These are phyloP conservation scores for Scolopax rusticola DNA, from an alignment of 2,797 vertebrate genomes.

Conservation along the genomic window DNA sequence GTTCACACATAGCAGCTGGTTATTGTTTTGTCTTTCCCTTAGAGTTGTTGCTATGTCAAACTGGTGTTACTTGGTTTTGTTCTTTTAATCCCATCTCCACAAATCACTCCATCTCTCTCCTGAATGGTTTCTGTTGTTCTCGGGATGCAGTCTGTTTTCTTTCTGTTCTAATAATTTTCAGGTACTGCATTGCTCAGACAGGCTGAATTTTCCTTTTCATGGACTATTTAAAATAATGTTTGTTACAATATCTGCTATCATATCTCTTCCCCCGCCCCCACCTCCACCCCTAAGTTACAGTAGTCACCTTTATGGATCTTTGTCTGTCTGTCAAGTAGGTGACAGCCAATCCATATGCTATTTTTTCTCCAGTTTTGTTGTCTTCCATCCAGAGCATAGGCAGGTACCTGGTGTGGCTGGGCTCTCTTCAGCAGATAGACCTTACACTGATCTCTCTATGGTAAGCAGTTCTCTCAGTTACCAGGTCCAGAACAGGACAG, in stretches of 20 bases:
- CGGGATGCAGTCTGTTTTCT: background rate
- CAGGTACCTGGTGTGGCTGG: background rate
- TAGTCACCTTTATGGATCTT: background rate
- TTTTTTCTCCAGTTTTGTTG: background rate
- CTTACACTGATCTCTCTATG: background rate
- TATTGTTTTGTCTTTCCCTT: background rate
- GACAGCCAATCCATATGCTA: background rate
- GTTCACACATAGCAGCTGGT: background rate
- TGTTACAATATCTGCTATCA: background rate
- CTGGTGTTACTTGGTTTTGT: background rate
- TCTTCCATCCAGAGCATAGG: background rate
- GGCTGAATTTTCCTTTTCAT: background rate
- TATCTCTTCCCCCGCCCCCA: background rate
- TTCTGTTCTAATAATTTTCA: background rate
- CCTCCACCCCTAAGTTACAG: too few species aligned
- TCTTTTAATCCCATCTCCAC: background rate
- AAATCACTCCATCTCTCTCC: background rate
- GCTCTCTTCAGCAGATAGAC: background rate
- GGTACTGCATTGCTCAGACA: background rate
- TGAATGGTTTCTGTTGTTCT: background rate
- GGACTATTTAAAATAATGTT: background rate
- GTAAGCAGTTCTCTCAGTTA: background rate
- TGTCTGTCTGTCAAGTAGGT: background rate
- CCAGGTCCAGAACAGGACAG: background rate
- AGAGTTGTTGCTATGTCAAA: background rate